Conservation (phyloP, 1,140 invertebrate species). For the Ceratina australensis region DNA sequence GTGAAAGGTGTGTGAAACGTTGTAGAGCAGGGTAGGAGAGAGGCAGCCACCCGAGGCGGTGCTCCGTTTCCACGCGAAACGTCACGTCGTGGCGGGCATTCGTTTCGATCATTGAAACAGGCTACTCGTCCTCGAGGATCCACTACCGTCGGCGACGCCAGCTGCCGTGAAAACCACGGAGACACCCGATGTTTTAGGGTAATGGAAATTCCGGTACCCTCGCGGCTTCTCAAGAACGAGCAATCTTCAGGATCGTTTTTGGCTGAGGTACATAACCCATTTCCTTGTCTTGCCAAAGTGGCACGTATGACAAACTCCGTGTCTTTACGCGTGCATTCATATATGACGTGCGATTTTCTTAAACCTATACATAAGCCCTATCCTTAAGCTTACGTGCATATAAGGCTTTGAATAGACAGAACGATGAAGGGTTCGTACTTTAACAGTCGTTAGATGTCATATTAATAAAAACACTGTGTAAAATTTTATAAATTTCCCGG, state of each 20-base stretch:
- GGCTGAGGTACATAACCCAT: slow-evolving; percentile 22
- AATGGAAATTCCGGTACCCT: slow-evolving; percentile 65
- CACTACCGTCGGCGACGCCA: slow-evolving; percentile 26
- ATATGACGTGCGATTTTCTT: background rate
- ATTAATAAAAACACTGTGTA: no score
- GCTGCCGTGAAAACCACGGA: slow-evolving; percentile 56
- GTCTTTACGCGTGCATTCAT: background rate
- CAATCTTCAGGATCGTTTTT: slow-evolving; percentile 61
- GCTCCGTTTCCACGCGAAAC: background rate
- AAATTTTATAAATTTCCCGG: no score
- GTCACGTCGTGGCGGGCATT: background rate
- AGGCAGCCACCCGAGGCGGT: no score
- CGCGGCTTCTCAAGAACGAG: slow-evolving; percentile 54
- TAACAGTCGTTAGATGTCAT: no score
- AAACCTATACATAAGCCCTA: no score
- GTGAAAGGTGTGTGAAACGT: slow-evolving; percentile 7
- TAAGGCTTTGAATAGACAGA: no score
- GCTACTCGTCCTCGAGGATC: slow-evolving; percentile 7
- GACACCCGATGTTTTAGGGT: slow-evolving; percentile 67
- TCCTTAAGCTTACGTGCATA: no score
- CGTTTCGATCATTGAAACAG: slow-evolving; percentile 24
- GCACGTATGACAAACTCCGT: slow-evolving; percentile 12
- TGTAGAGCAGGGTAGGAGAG: no score
- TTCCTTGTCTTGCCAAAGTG: slow-evolving; percentile 36
- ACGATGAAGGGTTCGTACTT: no score